These are phyloP conservation scores for Xiphorhynchus erythropygius DNA, from an alignment of 2,797 vertebrate genomes.

Conservation along the genomic window DNA sequence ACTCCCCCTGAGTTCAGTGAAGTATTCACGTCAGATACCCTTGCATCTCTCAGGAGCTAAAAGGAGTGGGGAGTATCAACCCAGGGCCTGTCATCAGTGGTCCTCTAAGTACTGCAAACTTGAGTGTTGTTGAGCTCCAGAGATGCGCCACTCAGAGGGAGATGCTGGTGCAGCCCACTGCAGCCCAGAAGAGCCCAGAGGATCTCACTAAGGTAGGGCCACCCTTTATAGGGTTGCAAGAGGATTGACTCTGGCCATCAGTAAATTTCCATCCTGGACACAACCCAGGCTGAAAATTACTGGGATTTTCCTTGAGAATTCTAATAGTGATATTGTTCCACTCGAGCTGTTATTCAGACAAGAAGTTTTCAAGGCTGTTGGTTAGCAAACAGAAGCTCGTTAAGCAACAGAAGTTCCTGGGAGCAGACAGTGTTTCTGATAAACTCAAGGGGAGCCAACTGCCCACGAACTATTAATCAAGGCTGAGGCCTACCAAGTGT, in stretches of 20 bases:
- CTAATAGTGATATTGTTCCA: not conserved
- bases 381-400: not conserved
- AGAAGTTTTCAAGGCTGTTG: not conserved
- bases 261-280: not conserved
- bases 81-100: fast-evolving
- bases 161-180: not conserved
- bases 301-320: not conserved
- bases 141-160: not conserved
- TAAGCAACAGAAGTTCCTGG: not conserved
- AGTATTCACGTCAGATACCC: not conserved
- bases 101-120: not conserved
- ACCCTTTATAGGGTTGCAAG: not conserved
- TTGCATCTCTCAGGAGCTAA: not conserved
- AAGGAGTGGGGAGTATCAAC: not conserved
- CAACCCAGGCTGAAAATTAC: not conserved
- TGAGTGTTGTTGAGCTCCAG: not conserved
- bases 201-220: not conserved
- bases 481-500: not conserved
- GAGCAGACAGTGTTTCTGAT: not conserved
- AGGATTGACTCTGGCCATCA: not conserved
- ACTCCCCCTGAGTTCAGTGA: not conserved
- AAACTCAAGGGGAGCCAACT: not conserved
- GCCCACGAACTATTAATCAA: not conserved
- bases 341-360: not conserved
- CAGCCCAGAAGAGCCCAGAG: not conserved